phyloP scores from a whole-genome alignment of 1,140 invertebrate species.

The Schlechtendalia chinensis region DNA sequence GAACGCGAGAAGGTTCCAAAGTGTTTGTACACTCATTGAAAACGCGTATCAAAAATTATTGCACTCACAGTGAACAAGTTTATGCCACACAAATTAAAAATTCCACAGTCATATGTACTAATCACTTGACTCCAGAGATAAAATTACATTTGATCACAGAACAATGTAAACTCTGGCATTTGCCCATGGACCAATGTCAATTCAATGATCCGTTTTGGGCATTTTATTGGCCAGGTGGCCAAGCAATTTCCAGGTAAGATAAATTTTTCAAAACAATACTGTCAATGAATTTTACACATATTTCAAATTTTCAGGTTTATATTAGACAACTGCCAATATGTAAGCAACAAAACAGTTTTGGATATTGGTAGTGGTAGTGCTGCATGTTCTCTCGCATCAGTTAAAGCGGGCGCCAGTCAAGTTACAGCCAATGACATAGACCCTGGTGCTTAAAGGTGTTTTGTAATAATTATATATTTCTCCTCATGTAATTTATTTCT shows the following conservation, averaged over 20 bases:
- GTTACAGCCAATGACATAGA: conserved; percentile 61
- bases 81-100: conserved; percentile 28
- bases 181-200: conserved; percentile 54
- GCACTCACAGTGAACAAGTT: background rate
- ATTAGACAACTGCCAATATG: conserved; percentile 57
- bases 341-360: conserved; percentile 54
- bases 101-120: conserved; percentile 15
- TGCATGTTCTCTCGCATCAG: conserved; percentile 57
- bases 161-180: conserved; percentile 59
- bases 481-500: conserved; percentile 60
- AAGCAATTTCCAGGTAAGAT: conserved; percentile 59
- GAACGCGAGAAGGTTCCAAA: background rate
- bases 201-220: conserved; percentile 62
- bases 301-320: conserved; percentile 58
- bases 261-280: conserved; percentile 10
- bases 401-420: conserved; percentile 54
- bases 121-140: conserved; percentile 62
- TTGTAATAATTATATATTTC: conserved; percentile 33
- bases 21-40: background rate
- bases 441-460: conserved; percentile 53
- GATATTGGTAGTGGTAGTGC: conserved; percentile 59
- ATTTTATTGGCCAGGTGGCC: conserved; percentile 65
- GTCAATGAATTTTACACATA: background rate
- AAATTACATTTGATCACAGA: conserved; percentile 60
- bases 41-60: background rate